phyloP scores from a whole-genome alignment of 2,797 vertebrate species.

The Pempheris klunzingeri region DNA sequence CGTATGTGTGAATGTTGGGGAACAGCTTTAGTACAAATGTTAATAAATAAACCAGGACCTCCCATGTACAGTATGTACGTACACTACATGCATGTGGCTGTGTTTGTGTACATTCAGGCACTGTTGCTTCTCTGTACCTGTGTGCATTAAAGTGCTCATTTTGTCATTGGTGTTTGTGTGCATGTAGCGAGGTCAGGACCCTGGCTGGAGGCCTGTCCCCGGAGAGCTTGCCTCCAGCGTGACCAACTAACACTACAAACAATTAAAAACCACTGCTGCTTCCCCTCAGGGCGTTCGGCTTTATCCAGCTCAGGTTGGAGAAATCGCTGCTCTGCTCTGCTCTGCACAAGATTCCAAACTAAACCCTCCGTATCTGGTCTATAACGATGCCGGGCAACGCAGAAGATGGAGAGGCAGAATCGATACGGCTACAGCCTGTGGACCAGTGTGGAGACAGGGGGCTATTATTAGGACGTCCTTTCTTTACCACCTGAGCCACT shows the following conservation, averaged over 20 bases:
- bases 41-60: constrained; percentile 12
- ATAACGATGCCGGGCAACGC: constrained; percentile 72
- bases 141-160: constrained; percentile 42
- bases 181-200: constrained; percentile 74
- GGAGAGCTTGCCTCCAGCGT: constrained; percentile 74
- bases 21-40: background rate
- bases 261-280: constrained; percentile 76
- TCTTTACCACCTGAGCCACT: constrained; percentile 83
- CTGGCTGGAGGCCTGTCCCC: constrained; percentile 69
- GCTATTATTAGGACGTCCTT: constrained; percentile 83
- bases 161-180: constrained; percentile 72
- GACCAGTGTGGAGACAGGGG: constrained; percentile 77
- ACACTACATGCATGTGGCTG: background rate
- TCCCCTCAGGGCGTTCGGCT: constrained; percentile 57
- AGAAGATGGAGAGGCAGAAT: constrained; percentile 75
- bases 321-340: constrained; percentile 63
- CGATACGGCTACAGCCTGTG: constrained; percentile 81
- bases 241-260: constrained; percentile 81
- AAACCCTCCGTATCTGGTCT: constrained; percentile 65
- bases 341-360: constrained; percentile 63
- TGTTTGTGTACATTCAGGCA: constrained; percentile 27
- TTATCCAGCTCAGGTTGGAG: constrained; percentile 66
- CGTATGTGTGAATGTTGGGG: background rate
- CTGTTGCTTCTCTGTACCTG: constrained; percentile 54
- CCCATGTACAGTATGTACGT: background rate